Base-by-base conservation (phyloP, 2,888 invertebrate genomes). In the Pogonocherus hispidulus region DNA sequence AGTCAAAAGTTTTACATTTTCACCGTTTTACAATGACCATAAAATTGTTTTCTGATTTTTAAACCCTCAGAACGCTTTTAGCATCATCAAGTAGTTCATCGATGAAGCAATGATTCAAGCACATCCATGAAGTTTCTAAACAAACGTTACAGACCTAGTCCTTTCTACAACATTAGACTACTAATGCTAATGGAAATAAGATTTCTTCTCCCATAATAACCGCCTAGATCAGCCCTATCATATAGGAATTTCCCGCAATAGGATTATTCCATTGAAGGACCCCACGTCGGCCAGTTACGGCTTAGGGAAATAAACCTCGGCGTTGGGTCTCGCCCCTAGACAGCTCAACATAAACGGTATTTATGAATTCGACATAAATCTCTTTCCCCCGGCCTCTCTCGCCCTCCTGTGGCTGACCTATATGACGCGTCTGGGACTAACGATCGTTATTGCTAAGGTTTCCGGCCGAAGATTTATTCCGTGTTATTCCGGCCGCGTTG, bases 381-480 rank as follows among this genome's bases (percentile, higher is more conserved):
- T 59, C 1, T 1, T 14, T 2, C 20, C 47, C 11, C 19, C 22
- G 44, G 22, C 44, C 19, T 32, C 59, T 18, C 47, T 14, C 47
- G 14, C 41, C 41, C 41, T 41, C 47, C 59, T 59, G 47, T n/a
- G 59, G 59, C 32, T 56, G 63, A 67, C 63, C 63, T 46, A 63
- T 32, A 67, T 67, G 56, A 63, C 63, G 56, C 62, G 54, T 46
- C 63, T 67, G 62, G 67, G 62, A 46, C 67, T 46, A 63, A 63
- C 64, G 75, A 73, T 70, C 75, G 74, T 76, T 77, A 78, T 75
- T 73, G 67, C 71, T 70, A 66, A 78, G 77, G 77, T 78, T 80
- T 79, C 79, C 81, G 74, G 72, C 79, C 71, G 66, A 75, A 81
- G 80, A 81, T 81, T 81, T 81, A 81, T 81, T 77, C 78, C 74